phyloP scores from a whole-genome alignment of 2,888 invertebrate genomes.

The Nezara viridula region DNA sequence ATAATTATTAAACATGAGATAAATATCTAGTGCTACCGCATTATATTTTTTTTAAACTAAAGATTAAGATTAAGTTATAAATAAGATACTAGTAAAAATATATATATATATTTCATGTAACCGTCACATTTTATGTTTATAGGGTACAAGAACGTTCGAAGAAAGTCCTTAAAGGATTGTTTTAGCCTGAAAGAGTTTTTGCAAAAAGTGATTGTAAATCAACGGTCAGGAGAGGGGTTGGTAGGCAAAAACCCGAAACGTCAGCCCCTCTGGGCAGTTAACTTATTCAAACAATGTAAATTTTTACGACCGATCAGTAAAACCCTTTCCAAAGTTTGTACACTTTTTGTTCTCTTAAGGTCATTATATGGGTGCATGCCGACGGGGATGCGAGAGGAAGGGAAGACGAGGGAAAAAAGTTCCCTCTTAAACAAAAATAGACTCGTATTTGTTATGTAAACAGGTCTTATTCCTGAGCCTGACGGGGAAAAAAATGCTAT shows the following conservation, averaged over 20 bases:
- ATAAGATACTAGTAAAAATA: neutral
- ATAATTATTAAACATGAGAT: no score
- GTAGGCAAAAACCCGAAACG: slow-evolving; percentile 20
- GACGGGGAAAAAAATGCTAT: neutral
- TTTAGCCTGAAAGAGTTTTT: neutral
- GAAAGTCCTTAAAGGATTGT: neutral
- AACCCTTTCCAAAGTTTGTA: neutral
- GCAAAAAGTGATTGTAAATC: slow-evolving; percentile 38
- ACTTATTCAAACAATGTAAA: slow-evolving; percentile 30
- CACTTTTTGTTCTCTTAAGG: slow-evolving; percentile 1
- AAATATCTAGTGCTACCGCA: no score
- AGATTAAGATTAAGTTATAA: neutral
- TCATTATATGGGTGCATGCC: neutral
- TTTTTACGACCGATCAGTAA: slow-evolving; percentile 38
- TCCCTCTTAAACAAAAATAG: slow-evolving; percentile 38
- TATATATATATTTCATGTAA: neutral
- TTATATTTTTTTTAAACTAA: no score
- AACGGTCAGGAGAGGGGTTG: neutral
- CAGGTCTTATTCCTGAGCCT: neutral
- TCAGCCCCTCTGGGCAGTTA: neutral
- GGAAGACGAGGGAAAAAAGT: slow-evolving; percentile 5
- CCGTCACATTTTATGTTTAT: neutral
- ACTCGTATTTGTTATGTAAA: slow-evolving; percentile 30
- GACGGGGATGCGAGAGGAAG: neutral
- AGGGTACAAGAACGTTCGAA: neutral